Conservation (phyloP, 2,888 invertebrate species). For the Campopleginae sp. region DNA sequence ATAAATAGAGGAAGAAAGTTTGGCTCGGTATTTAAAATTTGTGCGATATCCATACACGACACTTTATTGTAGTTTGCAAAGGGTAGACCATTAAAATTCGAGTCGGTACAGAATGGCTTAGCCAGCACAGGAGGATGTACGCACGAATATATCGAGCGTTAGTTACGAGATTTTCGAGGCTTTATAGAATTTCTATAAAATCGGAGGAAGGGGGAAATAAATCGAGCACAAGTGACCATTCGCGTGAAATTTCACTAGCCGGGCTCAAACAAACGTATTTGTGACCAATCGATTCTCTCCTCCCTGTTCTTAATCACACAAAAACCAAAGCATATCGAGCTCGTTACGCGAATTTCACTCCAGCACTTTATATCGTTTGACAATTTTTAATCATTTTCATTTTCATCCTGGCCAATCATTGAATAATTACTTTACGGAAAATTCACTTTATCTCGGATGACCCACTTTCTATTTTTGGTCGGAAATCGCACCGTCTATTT, state of each 20-base stretch:
- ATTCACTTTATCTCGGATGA: constrained; percentile 36
- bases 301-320: constrained; percentile 54
- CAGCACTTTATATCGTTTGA: constrained; percentile 34
- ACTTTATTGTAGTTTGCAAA: constrained; percentile 32
- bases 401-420: background rate
- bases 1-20: constrained; percentile 1
- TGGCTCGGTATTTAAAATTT: constrained; percentile 11
- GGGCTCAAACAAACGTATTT: constrained; percentile 33
- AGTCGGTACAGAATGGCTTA: constrained; percentile 21
- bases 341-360: constrained; percentile 11
- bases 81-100: constrained; percentile 61
- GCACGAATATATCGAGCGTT: constrained; percentile 69
- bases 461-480: background rate
- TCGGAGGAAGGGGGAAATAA: constrained; percentile 71
- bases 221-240: constrained; percentile 74
- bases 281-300: constrained; percentile 51
- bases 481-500: background rate
- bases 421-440: constrained; percentile 29
- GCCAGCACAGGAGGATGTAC: background rate
- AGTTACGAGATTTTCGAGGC: constrained; percentile 76
- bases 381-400: background rate
- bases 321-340: constrained; percentile 14
- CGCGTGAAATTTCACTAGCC: background rate
- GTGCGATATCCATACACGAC: background rate
- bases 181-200: constrained; percentile 75